Evolutionary conservation across 2,113 vertebrate species (phyloP).

Genomic region (Haemorhous mexicanus): DNA sequence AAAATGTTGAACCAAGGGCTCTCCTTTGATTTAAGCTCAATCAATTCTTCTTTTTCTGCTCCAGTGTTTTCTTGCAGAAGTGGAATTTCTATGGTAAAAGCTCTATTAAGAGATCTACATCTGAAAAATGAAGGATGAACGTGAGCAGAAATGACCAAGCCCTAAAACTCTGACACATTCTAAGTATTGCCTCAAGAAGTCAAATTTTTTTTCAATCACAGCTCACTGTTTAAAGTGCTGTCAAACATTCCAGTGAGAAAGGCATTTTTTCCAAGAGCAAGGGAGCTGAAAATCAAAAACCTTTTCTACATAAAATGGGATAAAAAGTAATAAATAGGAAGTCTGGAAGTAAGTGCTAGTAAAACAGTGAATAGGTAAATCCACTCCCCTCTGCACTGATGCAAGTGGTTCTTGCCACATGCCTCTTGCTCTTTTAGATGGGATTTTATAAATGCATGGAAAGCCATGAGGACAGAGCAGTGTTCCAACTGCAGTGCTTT

Average conservation of each 20-base stretch:
- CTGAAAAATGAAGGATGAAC: conserved; percentile 38
- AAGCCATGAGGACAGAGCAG: rapidly evolving
- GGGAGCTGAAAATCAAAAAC: not conserved
- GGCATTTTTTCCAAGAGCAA: not conserved
- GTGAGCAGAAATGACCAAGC: not conserved
- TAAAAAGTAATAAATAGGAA: not conserved
- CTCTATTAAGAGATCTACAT: conserved; percentile 25
- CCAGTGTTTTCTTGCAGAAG: conserved; percentile 4
- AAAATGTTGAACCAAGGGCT: conserved; percentile 12
- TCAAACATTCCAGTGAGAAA: conserved; percentile 11
- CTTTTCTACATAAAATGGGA: not conserved
- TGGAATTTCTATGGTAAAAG: conserved; percentile 40
- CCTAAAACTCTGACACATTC: conserved; percentile 41
- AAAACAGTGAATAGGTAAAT: not conserved
- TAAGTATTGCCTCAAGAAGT: conserved; percentile 35
- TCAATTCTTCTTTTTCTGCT: conserved; percentile 28
- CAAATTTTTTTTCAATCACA: conserved; percentile 37
- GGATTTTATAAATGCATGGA: not conserved
- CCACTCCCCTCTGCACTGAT: not conserved
- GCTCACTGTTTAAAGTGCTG: conserved; percentile 34
- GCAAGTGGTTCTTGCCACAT: not conserved
- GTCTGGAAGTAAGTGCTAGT: not conserved
- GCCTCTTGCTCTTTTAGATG: not conserved
- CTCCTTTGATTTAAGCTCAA: not conserved
- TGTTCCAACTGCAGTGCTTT: not conserved